Conservation (phyloP, 2,113 vertebrate species). For the Empidonax alnorum region DNA sequence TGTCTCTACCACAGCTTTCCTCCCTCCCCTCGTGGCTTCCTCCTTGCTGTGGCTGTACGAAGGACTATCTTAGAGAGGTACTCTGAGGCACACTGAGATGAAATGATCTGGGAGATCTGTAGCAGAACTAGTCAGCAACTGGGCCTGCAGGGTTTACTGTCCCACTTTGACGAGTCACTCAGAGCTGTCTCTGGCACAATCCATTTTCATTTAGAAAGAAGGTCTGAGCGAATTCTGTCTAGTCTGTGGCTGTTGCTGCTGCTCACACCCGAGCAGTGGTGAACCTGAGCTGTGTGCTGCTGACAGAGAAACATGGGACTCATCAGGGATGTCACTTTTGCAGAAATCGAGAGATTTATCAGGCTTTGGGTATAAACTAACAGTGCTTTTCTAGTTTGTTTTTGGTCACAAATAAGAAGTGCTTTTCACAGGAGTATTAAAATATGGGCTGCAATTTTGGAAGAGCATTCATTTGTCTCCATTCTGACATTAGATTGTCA, state of each 20-base stretch:
- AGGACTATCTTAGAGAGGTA: neutral
- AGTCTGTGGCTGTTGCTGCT: neutral
- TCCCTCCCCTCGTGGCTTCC: neutral
- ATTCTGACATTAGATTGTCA: neutral
- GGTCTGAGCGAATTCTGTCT: neutral
- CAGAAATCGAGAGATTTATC: neutral
- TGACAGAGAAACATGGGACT: neutral
- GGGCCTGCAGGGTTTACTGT: neutral
- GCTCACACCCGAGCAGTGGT: neutral
- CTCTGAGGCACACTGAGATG: neutral
- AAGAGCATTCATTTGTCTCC: neutral
- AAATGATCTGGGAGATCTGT: neutral
- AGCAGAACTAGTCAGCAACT: neutral
- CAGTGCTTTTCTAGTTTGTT: neutral
- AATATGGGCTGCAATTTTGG: neutral
- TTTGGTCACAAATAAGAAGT: neutral
- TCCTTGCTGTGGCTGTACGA: neutral
- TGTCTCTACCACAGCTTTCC: neutral
- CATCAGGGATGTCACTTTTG: neutral
- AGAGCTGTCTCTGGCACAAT: neutral
- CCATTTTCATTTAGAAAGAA: neutral
- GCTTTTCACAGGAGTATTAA: neutral
- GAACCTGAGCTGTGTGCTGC: neutral
- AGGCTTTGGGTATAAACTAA: neutral
- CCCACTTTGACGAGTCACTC: accelerated